Evolutionary conservation across 2,113 vertebrate species (phyloP).

Genomic region (Pristiophorus japonicus): DNA sequence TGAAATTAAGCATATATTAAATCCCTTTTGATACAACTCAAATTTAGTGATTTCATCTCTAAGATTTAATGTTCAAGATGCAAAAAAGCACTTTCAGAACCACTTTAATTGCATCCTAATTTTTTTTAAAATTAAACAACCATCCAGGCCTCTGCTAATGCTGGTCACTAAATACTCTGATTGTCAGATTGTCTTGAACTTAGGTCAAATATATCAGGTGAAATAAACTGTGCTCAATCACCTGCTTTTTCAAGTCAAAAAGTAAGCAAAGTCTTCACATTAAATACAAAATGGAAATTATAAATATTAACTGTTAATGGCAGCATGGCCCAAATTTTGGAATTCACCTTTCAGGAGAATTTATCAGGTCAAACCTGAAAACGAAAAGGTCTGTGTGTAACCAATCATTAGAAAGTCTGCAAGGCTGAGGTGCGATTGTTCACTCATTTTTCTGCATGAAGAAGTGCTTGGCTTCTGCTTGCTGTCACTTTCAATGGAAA

Average conservation of each 20-base stretch:
- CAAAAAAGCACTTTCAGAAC: not conserved
- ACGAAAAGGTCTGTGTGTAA: not conserved
- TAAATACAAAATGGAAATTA: not conserved
- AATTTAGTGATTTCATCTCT: not conserved
- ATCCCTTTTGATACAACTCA: not conserved
- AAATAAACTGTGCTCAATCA: not conserved
- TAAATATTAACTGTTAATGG: not conserved
- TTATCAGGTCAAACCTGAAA: conserved; percentile 40
- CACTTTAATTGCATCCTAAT: not conserved
- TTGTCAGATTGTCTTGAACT: not conserved
- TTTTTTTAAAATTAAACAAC: not conserved
- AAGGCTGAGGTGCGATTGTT: too few relatives aligned
- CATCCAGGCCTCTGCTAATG: not conserved
- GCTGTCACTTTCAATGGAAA: not conserved
- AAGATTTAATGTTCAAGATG: not conserved
- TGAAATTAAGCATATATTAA: not conserved
- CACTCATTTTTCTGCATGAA: not conserved
- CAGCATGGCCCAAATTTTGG: not conserved
- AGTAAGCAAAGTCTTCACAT: not conserved
- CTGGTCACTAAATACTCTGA: not conserved
- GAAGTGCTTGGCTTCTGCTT: not conserved
- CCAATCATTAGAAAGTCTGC: not conserved
- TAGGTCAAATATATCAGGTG: not conserved
- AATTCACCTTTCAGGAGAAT: conserved; percentile 46
- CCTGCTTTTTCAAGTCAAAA: not conserved